phyloP scores from a whole-genome alignment of 2,888 invertebrate species.

The Phaedon cochleariae region DNA sequence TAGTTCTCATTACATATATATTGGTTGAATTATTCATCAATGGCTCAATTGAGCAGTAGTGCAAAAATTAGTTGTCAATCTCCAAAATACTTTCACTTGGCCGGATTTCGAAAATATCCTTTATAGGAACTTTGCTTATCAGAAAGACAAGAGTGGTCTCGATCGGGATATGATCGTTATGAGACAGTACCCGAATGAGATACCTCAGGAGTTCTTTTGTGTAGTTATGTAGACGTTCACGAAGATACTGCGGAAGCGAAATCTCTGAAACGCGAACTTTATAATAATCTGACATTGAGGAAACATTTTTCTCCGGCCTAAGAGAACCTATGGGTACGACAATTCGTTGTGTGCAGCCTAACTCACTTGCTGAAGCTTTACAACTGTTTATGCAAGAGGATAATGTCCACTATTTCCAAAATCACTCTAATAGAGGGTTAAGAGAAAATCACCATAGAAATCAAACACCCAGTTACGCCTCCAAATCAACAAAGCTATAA shows the following conservation, averaged over 20 bases:
- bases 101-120: neutral
- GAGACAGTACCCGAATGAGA: constrained; percentile 25
- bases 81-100: neutral
- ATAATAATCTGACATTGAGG: neutral
- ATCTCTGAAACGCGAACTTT: neutral
- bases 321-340: constrained; percentile 32
- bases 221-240: constrained; percentile 23
- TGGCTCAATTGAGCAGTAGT: neutral
- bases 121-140: constrained; percentile 30
- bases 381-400: constrained; percentile 27
- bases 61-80: neutral
- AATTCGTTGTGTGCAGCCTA: constrained; percentile 30
- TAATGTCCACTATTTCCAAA: constrained; percentile 22
- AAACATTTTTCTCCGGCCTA: constrained; percentile 31
- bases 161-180: constrained; percentile 31
- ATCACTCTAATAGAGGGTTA: neutral
- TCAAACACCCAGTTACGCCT: neutral
- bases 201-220: constrained; percentile 23
- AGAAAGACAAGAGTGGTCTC: constrained; percentile 28
- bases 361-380: constrained; percentile 17
- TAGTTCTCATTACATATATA: no score
- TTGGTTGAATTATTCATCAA: no score
- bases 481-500: neutral
- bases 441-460: constrained; percentile 6
- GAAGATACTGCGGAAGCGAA: constrained; percentile 21